Evolutionary conservation across 2,797 vertebrate genomes (phyloP).

Genomic region (Orestias chungarensis): DNA sequence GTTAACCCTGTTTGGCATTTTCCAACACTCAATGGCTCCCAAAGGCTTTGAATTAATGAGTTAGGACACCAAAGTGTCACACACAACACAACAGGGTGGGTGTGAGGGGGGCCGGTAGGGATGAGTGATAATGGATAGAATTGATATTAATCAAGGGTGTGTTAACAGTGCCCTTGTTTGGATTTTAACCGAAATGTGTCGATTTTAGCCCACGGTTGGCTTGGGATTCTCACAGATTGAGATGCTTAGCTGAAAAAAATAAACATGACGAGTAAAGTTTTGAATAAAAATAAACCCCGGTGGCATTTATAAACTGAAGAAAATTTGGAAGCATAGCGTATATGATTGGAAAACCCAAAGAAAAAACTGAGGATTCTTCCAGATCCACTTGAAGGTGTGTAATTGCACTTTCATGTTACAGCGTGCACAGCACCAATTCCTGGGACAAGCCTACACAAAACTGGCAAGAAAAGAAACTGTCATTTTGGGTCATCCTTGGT

Average conservation of each 20-base stretch:
- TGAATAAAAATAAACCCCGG: neutral
- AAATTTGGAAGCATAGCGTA: constrained; percentile 38
- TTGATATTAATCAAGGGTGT: constrained; percentile 44
- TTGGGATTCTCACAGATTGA: neutral
- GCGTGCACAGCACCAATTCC: constrained; percentile 44
- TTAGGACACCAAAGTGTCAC: constrained; percentile 52
- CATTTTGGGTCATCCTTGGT: constrained; percentile 65
- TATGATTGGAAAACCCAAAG: constrained; percentile 62
- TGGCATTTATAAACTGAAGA: constrained; percentile 31
- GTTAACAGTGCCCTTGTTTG: constrained; percentile 44
- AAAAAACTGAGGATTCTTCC: constrained; percentile 50
- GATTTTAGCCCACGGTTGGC: neutral
- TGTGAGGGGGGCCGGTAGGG: neutral
- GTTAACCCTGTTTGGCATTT: constrained; percentile 69
- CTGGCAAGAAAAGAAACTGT: constrained; percentile 49
- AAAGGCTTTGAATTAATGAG: constrained; percentile 70
- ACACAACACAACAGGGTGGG: constrained; percentile 30
- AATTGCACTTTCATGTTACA: constrained; percentile 68
- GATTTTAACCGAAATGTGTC: constrained; percentile 20
- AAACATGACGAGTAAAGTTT: neutral
- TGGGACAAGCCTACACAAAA: constrained; percentile 63
- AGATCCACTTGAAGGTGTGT: constrained; percentile 64
- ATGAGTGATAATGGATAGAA: constrained; percentile 49
- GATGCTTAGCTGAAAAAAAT: neutral
- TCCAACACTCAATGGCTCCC: constrained; percentile 70